These are phyloP conservation scores for Toxotes lorentzi DNA, from an alignment of 2,797 vertebrate species.

Conservation along the genomic window DNA sequence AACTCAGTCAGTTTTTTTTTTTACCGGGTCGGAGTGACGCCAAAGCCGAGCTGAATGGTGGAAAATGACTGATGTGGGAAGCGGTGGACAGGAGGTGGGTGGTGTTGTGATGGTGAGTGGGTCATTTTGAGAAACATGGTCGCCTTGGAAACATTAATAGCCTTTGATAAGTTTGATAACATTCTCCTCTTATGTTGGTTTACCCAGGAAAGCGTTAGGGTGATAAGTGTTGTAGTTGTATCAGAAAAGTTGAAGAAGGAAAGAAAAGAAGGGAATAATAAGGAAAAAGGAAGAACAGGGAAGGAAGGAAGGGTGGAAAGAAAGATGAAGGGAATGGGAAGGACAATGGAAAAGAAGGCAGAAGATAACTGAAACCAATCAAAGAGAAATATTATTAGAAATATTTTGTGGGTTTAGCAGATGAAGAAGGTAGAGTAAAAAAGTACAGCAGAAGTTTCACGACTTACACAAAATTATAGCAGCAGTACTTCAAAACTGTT, in stretches of 20 bases:
- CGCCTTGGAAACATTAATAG: slow-evolving; percentile 37
- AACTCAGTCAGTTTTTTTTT: slow-evolving; percentile 3
- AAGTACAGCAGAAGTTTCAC: neutral
- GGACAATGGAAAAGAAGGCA: no score
- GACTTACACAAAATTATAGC: neutral
- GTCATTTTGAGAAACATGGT: slow-evolving; percentile 33
- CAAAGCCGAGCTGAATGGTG: slow-evolving; percentile 7
- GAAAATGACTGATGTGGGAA: slow-evolving; percentile 30
- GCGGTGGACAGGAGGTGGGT: slow-evolving; percentile 7
- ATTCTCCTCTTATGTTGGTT: slow-evolving; percentile 5
- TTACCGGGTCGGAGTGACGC: slow-evolving; percentile 18
- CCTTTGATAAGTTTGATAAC: slow-evolving; percentile 13
- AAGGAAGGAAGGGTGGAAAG: no score
- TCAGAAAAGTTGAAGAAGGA: neutral
- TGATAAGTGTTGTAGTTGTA: neutral
- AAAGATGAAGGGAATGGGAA: no score
- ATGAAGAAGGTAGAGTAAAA: no score
- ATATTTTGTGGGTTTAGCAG: no score
- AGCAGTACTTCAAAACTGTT: neutral
- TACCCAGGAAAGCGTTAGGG: no score
- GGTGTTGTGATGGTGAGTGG: slow-evolving; percentile 1
- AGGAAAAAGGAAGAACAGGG: no score
- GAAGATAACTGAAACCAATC: no score
- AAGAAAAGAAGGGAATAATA: no score
- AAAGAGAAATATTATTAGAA: no score